Evolutionary conservation across 2,797 vertebrate genomes (phyloP).

Genomic region (Melanotaenia maccullochi): DNA sequence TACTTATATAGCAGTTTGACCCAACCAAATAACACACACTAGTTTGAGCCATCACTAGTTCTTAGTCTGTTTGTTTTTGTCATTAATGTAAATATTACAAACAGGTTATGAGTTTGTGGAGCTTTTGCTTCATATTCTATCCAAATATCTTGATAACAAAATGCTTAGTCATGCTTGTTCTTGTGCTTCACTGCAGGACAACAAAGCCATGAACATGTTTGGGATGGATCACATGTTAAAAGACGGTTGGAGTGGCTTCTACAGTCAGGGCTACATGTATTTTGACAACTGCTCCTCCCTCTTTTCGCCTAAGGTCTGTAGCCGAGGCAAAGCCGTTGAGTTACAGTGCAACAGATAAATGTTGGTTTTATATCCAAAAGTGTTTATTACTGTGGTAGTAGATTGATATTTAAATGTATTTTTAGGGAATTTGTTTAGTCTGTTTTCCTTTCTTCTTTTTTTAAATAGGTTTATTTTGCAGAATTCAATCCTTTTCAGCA

Average conservation of each 20-base stretch:
- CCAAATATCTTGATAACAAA: too few relatives aligned
- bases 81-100: neutral
- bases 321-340: neutral
- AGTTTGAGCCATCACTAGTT: too few relatives aligned
- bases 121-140: slow-evolving; percentile 2
- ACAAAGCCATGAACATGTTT: slow-evolving; percentile 77
- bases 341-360: neutral
- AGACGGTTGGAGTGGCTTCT: slow-evolving; percentile 82
- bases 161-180: too few relatives aligned
- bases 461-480: slow-evolving; percentile 75
- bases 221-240: slow-evolving; percentile 80
- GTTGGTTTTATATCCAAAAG: neutral
- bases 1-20: too few relatives aligned
- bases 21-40: too few relatives aligned
- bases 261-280: slow-evolving; percentile 82
- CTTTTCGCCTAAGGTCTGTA: slow-evolving; percentile 87
- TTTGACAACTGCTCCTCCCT: slow-evolving; percentile 89
- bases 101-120: neutral
- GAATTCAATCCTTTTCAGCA: slow-evolving; percentile 86
- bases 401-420: neutral
- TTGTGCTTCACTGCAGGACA: slow-evolving; percentile 66
- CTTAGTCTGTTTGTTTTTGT: neutral
- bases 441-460: neutral
- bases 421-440: neutral
- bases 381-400: neutral